phyloP scores from a whole-genome alignment of 2,113 vertebrate species.

The Podarcis raffonei region DNA sequence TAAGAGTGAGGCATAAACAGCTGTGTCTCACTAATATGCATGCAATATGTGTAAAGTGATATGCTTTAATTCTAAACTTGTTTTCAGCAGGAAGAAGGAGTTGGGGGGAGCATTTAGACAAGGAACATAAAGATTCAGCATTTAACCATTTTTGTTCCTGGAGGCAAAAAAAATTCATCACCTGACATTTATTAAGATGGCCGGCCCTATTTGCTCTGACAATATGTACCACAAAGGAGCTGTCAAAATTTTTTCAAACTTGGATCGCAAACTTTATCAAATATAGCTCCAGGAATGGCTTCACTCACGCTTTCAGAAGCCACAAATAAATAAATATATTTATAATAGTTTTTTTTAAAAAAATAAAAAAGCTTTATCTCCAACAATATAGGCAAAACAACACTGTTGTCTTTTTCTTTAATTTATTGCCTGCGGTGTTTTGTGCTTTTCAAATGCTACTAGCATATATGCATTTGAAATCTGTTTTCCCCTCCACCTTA shows the following conservation, averaged over 20 bases:
- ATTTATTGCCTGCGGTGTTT: slow-evolving; percentile 46
- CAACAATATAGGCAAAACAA: slow-evolving; percentile 34
- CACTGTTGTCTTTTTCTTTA: slow-evolving; percentile 39
- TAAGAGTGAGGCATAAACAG: slow-evolving; percentile 97
- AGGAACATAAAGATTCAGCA: slow-evolving; percentile 90
- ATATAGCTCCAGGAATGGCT: slow-evolving; percentile 18
- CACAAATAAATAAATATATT: background rate
- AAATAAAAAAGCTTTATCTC: slow-evolving; percentile 3
- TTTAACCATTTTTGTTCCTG: slow-evolving; percentile 80
- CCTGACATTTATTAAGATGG: slow-evolving; percentile 80
- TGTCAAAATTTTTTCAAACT: slow-evolving; percentile 71
- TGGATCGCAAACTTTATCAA: slow-evolving; percentile 54
- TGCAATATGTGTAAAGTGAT: slow-evolving; percentile 99
- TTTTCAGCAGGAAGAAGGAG: slow-evolving; percentile 88
- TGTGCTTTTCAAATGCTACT: background rate
- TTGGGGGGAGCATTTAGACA: slow-evolving; percentile 82
- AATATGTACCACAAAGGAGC: slow-evolving; percentile 59
- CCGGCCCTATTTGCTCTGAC: slow-evolving; percentile 66
- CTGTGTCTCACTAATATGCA: slow-evolving; percentile 97
- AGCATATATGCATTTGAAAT: slow-evolving; percentile 5
- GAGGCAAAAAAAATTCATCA: slow-evolving; percentile 81
- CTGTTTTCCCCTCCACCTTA: slow-evolving; percentile 52
- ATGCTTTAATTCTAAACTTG: slow-evolving; percentile 96
- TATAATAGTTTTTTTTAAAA: slow-evolving; percentile 29
- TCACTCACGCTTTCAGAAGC: slow-evolving; percentile 37